Evolutionary conservation across 2,888 invertebrate species (phyloP).

Genomic region (Spodoptera littoralis): DNA sequence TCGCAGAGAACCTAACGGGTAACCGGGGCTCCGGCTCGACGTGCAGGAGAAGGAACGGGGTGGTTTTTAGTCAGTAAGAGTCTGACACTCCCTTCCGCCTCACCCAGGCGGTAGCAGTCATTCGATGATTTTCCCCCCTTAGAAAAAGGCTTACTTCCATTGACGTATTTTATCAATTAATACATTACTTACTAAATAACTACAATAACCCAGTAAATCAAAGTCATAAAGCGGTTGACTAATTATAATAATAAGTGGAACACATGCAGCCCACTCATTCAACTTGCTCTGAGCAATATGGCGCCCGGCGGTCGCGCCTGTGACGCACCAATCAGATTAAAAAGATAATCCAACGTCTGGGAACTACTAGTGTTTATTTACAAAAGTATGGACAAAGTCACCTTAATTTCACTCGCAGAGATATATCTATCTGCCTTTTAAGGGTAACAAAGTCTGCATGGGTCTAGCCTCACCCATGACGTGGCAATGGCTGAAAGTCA

Average conservation of each 20-base stretch:
- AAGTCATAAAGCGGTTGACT: conserved; percentile 36
- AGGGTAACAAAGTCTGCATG: neutral
- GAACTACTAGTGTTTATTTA: conserved; percentile 52
- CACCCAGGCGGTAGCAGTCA: too few relatives aligned
- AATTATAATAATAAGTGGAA: conserved; percentile 51
- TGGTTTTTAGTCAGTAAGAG: too few relatives aligned
- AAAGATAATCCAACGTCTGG: conserved; percentile 56
- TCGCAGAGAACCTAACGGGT: too few relatives aligned
- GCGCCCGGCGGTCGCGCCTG: conserved; percentile 67
- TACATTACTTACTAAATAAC: conserved; percentile 13
- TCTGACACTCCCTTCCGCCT: too few relatives aligned
- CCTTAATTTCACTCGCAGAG: conserved; percentile 28
- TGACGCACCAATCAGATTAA: conserved; percentile 66
- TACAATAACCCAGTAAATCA: conserved; percentile 23
- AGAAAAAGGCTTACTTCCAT: too few relatives aligned
- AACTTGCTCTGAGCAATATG: conserved; percentile 29
- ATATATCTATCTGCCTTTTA: conserved; percentile 16
- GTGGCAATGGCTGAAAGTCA: neutral
- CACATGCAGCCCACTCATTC: conserved; percentile 47
- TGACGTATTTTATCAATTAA: conserved; percentile 12
- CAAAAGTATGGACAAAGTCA: conserved; percentile 40
- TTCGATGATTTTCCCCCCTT: too few relatives aligned
- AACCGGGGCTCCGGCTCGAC: too few relatives aligned
- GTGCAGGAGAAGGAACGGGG: too few relatives aligned
- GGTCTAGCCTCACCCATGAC: conserved; percentile 6